Evolutionary conservation across 2,797 vertebrate genomes (phyloP).

Genomic region (Lacerta agilis): DNA sequence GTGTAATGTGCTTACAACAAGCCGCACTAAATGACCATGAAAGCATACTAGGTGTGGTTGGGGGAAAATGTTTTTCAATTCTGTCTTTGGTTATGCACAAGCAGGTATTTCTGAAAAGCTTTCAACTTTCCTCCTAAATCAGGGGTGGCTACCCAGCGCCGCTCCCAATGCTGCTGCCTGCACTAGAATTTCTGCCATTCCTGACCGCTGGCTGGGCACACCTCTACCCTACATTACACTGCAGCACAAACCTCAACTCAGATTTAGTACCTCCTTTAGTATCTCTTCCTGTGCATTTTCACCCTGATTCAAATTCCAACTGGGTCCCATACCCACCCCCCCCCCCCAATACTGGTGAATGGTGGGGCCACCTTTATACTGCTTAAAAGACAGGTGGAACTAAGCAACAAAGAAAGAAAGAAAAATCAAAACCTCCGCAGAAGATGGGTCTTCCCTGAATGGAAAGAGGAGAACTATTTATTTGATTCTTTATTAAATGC

Average conservation of each 20-base stretch:
- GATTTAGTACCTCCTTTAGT: background rate
- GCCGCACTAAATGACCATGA: background rate
- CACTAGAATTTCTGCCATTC: no score
- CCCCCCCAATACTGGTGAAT: no score
- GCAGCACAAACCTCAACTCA: background rate
- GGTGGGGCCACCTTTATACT: background rate
- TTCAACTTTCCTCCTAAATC: no score
- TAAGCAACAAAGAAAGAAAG: background rate
- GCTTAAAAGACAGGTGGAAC: no score
- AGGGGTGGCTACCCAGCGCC: no score
- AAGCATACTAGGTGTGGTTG: background rate
- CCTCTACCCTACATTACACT: background rate
- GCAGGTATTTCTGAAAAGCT: background rate
- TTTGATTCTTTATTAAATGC: no score
- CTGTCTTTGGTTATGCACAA: no score
- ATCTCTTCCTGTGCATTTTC: background rate
- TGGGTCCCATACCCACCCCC: background rate
- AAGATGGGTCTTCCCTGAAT: background rate
- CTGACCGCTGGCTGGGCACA: no score
- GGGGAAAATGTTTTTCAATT: background rate
- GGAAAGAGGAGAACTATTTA: background rate
- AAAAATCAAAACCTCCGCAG: background rate
- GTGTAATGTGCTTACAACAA: background rate
- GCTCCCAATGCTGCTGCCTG: no score
- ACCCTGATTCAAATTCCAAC: background rate